These are phyloP conservation scores for Ateles fusciceps DNA, from an alignment of 2,797 vertebrate genomes.

Conservation along the genomic window DNA sequence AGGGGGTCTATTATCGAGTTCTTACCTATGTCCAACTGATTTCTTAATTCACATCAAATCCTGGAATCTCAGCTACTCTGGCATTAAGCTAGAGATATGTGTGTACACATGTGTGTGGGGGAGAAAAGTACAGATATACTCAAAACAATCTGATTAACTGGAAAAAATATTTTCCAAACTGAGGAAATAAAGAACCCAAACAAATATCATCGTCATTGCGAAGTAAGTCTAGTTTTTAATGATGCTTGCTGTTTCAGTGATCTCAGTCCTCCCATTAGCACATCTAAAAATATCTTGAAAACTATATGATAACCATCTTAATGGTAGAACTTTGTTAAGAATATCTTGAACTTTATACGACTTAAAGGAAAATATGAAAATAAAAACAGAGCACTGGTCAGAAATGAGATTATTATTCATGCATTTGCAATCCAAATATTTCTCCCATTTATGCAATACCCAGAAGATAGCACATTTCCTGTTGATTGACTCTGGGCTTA, in stretches of 20 bases:
- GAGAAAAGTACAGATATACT: background rate
- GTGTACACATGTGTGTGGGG: fast-evolving
- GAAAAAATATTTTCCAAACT: background rate
- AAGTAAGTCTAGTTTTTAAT: conserved; percentile 39
- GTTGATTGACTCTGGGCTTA: background rate
- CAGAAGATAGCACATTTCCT: background rate
- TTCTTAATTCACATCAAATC: background rate
- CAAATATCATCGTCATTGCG: background rate
- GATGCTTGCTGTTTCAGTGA: conserved; percentile 47
- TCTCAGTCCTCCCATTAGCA: background rate
- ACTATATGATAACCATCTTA: background rate
- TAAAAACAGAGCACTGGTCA: background rate
- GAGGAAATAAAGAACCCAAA: background rate
- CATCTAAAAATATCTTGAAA: conserved; percentile 59
- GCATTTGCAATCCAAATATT: conserved; percentile 41
- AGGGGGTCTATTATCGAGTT: background rate
- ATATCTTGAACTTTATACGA: background rate
- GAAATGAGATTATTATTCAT: conserved; percentile 23
- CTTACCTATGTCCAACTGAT: background rate
- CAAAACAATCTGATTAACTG: background rate
- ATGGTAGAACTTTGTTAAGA: background rate
- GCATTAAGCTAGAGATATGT: background rate
- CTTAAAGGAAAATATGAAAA: conserved; percentile 36
- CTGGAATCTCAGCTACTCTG: background rate
- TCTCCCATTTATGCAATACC: background rate